Conservation (phyloP, 2,888 invertebrate species). For the Tribolium freemani region DNA sequence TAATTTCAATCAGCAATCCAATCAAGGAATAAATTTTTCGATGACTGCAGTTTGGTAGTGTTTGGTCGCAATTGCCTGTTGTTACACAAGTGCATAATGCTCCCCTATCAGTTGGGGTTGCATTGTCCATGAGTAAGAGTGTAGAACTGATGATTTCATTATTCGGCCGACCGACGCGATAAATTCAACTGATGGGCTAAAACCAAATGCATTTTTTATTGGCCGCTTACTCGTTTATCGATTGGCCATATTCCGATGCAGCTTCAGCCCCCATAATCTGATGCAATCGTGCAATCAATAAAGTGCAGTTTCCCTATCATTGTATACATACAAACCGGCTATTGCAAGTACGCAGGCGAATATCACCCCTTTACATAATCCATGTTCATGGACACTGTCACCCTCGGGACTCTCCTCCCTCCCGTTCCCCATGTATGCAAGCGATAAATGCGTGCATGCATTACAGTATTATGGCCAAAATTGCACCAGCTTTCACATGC, state of each 20-base stretch:
- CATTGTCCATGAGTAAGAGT: not conserved
- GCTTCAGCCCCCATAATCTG: slow-evolving; percentile 35
- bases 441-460: slow-evolving; percentile 44
- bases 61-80: not conserved
- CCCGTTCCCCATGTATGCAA: slow-evolving; percentile 1
- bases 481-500: slow-evolving; percentile 33
- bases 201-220: slow-evolving; percentile 35
- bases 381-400: slow-evolving; percentile 50
- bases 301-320: slow-evolving; percentile 44
- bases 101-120: not conserved
- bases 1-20: not conserved
- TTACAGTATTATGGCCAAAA: slow-evolving; percentile 41
- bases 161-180: slow-evolving; percentile 20
- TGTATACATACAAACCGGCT: slow-evolving; percentile 27
- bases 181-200: slow-evolving; percentile 24
- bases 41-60: too few species aligned
- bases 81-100: not conserved
- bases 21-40: slow-evolving; percentile 16
- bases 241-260: slow-evolving; percentile 23
- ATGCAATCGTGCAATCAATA: slow-evolving; percentile 42
- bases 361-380: slow-evolving; percentile 49
- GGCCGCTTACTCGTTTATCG: slow-evolving; percentile 25
- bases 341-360: slow-evolving; percentile 44
- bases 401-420: not conserved
- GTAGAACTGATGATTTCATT: slow-evolving; percentile 22